These are phyloP conservation scores for Allenopithecus nigroviridis DNA, from an alignment of 2,797 vertebrate species.

Conservation along the genomic window DNA sequence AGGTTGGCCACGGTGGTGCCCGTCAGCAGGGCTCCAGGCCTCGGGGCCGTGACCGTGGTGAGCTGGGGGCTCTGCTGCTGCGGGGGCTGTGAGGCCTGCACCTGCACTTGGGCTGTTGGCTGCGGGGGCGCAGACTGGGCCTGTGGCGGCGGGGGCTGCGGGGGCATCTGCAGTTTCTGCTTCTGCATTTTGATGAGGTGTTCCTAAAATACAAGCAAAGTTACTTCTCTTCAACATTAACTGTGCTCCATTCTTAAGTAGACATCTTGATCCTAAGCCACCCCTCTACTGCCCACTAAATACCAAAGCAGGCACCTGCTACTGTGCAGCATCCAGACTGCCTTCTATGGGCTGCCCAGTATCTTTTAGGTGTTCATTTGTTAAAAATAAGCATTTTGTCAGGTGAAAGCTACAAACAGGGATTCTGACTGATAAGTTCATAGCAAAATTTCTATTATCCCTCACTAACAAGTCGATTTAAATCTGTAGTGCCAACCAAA, in stretches of 20 bases:
- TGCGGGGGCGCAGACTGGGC: constrained; percentile 80
- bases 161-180: constrained; percentile 92
- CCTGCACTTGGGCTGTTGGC: constrained; percentile 85
- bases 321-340: accelerated
- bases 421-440: background rate
- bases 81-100: constrained; percentile 83
- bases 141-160: constrained; percentile 83
- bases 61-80: constrained; percentile 89
- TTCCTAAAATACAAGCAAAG: constrained; percentile 84
- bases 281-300: background rate
- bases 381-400: background rate
- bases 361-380: background rate
- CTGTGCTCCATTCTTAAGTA: background rate
- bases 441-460: background rate
- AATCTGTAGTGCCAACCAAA: background rate
- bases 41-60: constrained; percentile 89
- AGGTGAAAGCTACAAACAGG: background rate
- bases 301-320: background rate
- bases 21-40: constrained; percentile 90
- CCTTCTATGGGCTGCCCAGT: background rate
- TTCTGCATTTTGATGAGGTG: constrained; percentile 93
- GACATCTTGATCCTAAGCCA: background rate
- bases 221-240: background rate
- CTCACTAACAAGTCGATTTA: background rate
- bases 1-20: constrained; percentile 91